These are phyloP conservation scores for Corythornis leucogaster DNA, from an alignment of 2,797 vertebrate genomes.

Conservation along the genomic window DNA sequence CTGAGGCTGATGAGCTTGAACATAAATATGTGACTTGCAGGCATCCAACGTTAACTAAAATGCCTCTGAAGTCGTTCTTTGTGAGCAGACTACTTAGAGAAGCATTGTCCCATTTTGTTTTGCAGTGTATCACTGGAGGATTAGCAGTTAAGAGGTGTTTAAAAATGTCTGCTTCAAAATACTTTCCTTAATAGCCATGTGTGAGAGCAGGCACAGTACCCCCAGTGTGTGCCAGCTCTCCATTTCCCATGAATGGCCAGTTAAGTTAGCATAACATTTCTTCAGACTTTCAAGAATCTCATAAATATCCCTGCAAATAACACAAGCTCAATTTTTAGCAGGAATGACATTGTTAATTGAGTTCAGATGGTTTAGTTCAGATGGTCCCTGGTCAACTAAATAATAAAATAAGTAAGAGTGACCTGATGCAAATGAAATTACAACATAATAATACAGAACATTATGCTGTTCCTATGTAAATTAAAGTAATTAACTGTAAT, in stretches of 20 bases:
- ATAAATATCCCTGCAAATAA: neutral
- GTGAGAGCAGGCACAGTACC: neutral
- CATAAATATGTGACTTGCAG: neutral
- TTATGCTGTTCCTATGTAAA: neutral
- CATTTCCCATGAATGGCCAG: neutral
- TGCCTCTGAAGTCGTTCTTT: neutral
- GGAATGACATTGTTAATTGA: constrained; percentile 1
- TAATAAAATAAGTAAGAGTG: constrained; percentile 23
- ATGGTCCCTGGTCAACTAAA: neutral
- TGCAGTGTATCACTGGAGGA: neutral
- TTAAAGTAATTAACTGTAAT: neutral
- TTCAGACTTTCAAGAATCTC: neutral
- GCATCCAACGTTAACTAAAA: neutral
- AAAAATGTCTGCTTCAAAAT: neutral
- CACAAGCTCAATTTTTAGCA: neutral
- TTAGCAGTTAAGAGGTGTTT: neutral
- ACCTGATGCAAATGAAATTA: constrained; percentile 24
- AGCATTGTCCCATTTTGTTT: neutral
- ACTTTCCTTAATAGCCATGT: neutral
- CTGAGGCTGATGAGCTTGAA: neutral
- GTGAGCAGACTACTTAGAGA: neutral
- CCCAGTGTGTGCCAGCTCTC: neutral
- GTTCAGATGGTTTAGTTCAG: neutral
- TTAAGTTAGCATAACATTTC: neutral
- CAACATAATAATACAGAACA: neutral